Evolutionary conservation across 2,888 invertebrate species (phyloP), one percentile per base, ranked within the genome.

Genomic region (Hanleya hanleyi): DNA sequence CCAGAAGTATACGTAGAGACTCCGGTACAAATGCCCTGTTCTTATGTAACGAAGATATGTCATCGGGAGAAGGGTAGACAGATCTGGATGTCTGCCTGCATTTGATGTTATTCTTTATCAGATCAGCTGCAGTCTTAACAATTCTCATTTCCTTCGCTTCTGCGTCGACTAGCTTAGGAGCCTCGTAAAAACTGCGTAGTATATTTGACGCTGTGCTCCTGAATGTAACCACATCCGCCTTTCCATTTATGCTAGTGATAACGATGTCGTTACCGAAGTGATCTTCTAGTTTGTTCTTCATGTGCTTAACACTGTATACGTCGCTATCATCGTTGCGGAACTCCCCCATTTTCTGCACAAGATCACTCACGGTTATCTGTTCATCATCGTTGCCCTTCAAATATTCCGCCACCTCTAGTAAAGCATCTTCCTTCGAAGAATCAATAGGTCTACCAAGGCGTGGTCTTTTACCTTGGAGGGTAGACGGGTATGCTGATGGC

Each of bases 191-290:
- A n/a, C n/a, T n/a, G n/a, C n/a, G n/a, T n/a, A n/a, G n/a, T n/a
- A n/a, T n/a, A n/a, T n/a, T n/a, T n/a, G n/a, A n/a, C n/a, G n/a
- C n/a, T n/a, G n/a, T 78, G 18, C 22, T 49, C 51, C 70, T 69
- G 12, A 77, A 50, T 61, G 74, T 77, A 3, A 77, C 75, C 9
- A 77, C 72, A 70, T 77, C 71, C 35, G 32, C 41, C 37, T 72
- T 78, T 26, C 77, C 76, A 64, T 73, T 72, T 32, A 77, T 64
- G 15, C 76, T 70, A 26, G 79, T 75, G 12, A 79, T 76, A 18
- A 79, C 36, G 6, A 79, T 70, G 29, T 64, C 49, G 65, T 79
- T 70, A 49, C 76, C 79, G 61, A 81, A 81, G 32, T 74, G 49
- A 32, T 70, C 67, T 29, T 70, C 4, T 15, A 77, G 15, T 69